Evolutionary conservation across 2,113 vertebrate genomes (phyloP), one percentile per base, ranked within the genome.

Genomic region (Eolophus roseicapilla): DNA sequence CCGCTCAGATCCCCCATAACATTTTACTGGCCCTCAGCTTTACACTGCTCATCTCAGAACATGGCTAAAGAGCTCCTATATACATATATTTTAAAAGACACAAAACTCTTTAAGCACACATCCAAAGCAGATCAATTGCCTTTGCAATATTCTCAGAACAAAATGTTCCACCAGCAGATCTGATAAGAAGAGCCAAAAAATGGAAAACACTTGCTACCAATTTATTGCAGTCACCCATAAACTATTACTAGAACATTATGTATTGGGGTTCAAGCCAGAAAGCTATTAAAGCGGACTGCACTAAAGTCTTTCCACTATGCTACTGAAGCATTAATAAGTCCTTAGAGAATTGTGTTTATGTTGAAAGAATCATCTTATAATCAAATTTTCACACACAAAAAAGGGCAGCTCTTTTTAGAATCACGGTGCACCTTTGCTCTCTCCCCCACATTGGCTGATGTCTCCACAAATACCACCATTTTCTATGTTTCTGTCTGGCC

Each of bases 211-310:
- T 98, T 97, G 68, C 96, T 98, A 98, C 95, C 97, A 98, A 97
- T 98, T 98, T 98, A 97, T 82, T 97, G 97, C 94, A 98, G 97
- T 98, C 97, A 98, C 97, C 98, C 97, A 97, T 98, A 98, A 98
- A 98, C 97, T 98, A 97, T 98, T 98, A 98, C 93, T 98, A 98
- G 98, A 98, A 98, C 98, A 98, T 98, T 98, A 98, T 98, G 98
- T 98, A 98, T 97, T 88, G 94, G 98, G 96, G 98, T 98, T 97
- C 97, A 97, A 97, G 98, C 98, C 98, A 98, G 97, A 91, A 98
- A 97, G 96, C 97, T 98, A 98, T 98, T 98, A 98, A 97, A 98
- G 95, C 46, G 35, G 93, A 96, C 96, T 98, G 96, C 86, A 92
- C 93, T 96, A 85, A 91, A 97, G 74, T 97, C 96, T 97, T 97